These are phyloP conservation scores for Oscheius sp. DNA, from an alignment of 2,888 invertebrate genomes.

Conservation along the genomic window DNA sequence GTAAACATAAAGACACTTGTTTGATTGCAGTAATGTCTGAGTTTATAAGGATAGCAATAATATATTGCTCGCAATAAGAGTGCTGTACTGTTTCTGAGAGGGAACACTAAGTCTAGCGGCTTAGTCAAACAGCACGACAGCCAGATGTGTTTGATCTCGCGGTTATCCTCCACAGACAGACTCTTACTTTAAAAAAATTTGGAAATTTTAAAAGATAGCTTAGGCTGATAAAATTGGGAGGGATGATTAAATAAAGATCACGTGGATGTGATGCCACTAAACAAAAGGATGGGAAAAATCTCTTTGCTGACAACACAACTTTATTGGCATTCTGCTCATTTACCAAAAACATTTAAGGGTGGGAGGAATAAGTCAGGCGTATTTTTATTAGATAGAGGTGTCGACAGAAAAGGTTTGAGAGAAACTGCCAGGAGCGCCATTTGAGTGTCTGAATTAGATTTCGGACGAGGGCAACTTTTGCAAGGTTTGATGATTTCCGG, in stretches of 20 bases:
- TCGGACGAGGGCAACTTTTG: conserved; percentile 29
- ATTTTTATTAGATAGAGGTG: conserved; percentile 19
- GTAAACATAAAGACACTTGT: too few species aligned
- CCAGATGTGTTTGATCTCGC: conserved; percentile 31
- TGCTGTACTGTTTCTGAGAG: conserved; percentile 30
- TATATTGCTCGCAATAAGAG: neutral
- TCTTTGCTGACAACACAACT: too few species aligned
- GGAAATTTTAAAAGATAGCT: neutral
- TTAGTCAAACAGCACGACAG: conserved; percentile 28
- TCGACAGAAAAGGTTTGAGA: conserved; percentile 16
- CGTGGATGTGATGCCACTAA: neutral
- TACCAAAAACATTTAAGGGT: neutral
- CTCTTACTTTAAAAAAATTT: neutral
- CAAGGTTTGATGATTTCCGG: conserved; percentile 32
- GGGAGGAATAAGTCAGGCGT: neutral
- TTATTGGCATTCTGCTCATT: too few species aligned
- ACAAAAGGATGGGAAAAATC: too few species aligned
- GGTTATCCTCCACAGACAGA: conserved; percentile 17
- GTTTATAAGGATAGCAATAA: neutral
- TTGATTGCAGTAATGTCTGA: too few species aligned
- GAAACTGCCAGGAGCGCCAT: conserved; percentile 23
- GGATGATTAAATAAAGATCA: neutral
- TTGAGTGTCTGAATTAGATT: conserved; percentile 30
- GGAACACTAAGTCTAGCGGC: conserved; percentile 28
- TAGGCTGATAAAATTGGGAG: neutral